These are phyloP conservation scores for Sebastes itinus DNA, from an alignment of 2,797 vertebrate species.

Conservation along the genomic window DNA sequence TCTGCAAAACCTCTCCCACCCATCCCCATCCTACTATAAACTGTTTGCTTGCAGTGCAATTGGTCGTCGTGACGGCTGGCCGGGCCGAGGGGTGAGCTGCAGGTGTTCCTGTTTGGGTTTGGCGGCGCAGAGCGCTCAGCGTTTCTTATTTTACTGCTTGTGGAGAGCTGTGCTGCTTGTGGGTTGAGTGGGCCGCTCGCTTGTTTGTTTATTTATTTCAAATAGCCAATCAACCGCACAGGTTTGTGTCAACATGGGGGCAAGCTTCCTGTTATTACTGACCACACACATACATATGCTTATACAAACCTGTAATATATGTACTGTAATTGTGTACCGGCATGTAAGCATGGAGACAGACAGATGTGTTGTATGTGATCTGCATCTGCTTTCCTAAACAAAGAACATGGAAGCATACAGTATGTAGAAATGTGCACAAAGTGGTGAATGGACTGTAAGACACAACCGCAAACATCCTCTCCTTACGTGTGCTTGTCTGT, in stretches of 20 bases:
- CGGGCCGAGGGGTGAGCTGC: conserved; percentile 48
- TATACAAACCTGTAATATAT: conserved; percentile 59
- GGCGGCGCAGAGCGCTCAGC: conserved; percentile 7
- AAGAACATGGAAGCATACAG: not conserved
- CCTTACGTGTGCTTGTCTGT: not conserved
- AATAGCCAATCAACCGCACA: conserved; percentile 65
- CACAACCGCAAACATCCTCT: conserved; percentile 11
- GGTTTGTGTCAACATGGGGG: conserved; percentile 77
- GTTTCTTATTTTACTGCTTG: conserved; percentile 63
- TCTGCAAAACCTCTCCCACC: conserved; percentile 43
- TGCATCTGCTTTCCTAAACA: not conserved
- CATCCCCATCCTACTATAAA: conserved; percentile 69
- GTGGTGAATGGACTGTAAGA: not conserved
- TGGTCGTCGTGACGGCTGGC: conserved; percentile 55
- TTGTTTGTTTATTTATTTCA: conserved; percentile 80
- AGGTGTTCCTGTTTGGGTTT: conserved; percentile 86
- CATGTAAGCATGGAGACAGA: conserved; percentile 5
- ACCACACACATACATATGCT: conserved; percentile 54
- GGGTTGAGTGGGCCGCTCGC: conserved; percentile 53
- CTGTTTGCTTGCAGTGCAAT: conserved; percentile 73
- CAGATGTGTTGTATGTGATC: not conserved
- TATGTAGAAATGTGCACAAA: not conserved
- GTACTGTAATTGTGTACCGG: conserved; percentile 33
- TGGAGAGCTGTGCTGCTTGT: conserved; percentile 51
- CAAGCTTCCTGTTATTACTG: conserved; percentile 83